Evolutionary conservation across 2,888 invertebrate genomes (phyloP).

Genomic region (Glyphotaelius pellucidus): DNA sequence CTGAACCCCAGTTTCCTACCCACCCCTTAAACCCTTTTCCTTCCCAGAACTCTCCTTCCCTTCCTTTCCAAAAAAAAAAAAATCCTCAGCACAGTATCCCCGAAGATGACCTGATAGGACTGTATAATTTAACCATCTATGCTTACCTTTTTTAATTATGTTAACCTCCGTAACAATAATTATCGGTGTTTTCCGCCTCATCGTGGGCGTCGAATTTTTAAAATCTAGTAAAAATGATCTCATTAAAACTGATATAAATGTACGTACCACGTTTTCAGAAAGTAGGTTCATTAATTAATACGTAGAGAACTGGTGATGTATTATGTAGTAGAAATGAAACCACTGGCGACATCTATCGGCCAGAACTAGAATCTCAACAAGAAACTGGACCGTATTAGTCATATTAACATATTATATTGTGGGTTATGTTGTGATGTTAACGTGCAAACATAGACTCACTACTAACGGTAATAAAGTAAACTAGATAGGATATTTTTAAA

Average conservation of each 20-base stretch:
- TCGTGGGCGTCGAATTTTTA: neutral
- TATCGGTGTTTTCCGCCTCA: neutral
- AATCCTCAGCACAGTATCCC: too few relatives aligned
- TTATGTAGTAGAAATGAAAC: neutral
- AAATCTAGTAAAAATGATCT: neutral
- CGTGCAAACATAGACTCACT: neutral
- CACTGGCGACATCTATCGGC: constrained; percentile 15
- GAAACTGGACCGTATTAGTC: neutral
- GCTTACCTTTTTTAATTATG: too few relatives aligned
- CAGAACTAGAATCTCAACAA: constrained; percentile 17
- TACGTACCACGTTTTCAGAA: neutral
- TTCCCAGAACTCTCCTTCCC: too few relatives aligned
- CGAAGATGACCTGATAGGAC: too few relatives aligned
- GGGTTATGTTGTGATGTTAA: neutral
- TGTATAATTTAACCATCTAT: too few relatives aligned
- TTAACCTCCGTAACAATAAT: neutral
- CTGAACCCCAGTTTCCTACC: too few relatives aligned
- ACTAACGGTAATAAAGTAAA: neutral
- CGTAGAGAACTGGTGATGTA: neutral
- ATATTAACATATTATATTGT: neutral
- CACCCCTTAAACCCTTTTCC: too few relatives aligned
- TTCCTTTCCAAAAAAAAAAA: too few relatives aligned
- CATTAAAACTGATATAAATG: neutral
- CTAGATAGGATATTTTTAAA: neutral
- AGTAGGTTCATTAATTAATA: neutral